Conservation (phyloP, 2,797 vertebrate species). For the Rhinatrema bivittatum region DNA sequence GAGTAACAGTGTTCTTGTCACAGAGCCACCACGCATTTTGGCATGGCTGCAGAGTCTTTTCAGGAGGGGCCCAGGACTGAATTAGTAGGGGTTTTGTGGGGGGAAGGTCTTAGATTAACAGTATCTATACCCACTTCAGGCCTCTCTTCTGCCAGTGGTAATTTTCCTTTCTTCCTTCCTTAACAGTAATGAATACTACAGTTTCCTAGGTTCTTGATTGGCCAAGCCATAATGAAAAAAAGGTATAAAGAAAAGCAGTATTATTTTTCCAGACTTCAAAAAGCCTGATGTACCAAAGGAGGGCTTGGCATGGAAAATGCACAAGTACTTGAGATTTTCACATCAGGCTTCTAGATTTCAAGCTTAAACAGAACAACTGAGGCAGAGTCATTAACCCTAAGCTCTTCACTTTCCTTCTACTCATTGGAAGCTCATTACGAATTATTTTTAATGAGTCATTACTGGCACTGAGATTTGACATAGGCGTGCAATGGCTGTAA, state of each 20-base stretch:
- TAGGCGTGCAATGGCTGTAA: constrained; percentile 18
- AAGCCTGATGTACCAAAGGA: background rate
- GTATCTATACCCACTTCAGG: too few species aligned
- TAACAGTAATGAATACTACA: too few species aligned
- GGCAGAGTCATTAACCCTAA: background rate
- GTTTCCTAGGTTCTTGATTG: too few species aligned
- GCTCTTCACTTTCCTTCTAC: background rate
- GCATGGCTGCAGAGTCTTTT: too few species aligned
- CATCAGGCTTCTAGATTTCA: background rate
- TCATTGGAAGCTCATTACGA: constrained; percentile 9
- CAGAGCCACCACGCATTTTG: too few species aligned
- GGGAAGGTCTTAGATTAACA: too few species aligned
- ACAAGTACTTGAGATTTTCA: background rate
- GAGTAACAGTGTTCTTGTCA: too few species aligned
- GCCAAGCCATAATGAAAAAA: background rate
- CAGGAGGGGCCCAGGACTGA: too few species aligned
- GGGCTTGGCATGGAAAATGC: background rate
- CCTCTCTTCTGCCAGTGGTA: too few species aligned
- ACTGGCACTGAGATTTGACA: constrained; percentile 25
- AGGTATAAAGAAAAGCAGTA: background rate
- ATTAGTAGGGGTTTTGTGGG: too few species aligned
- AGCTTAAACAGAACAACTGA: background rate
- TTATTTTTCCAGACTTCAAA: too few species aligned
- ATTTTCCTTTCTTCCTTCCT: too few species aligned
- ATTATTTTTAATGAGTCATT: constrained; percentile 26